Conservation (phyloP, 1,140 invertebrate genomes). For the Gerris buenoi region DNA sequence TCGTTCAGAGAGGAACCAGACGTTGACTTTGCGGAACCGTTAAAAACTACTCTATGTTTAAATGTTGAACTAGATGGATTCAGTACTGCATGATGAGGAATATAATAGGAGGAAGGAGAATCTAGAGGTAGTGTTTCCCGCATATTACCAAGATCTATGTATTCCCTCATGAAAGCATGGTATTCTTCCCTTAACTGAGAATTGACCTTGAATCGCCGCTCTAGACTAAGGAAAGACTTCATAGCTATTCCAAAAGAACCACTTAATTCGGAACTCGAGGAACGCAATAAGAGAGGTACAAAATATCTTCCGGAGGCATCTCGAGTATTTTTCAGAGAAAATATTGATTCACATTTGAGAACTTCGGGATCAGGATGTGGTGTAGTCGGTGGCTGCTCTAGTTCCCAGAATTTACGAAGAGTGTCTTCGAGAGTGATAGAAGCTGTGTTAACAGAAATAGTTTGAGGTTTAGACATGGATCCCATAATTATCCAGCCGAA, state of each 20-base stretch:
- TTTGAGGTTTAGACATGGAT: neutral
- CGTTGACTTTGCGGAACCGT: neutral
- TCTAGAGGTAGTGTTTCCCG: neutral
- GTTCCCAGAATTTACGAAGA: neutral
- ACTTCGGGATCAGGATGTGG: neutral
- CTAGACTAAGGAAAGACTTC: neutral
- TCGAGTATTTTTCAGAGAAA: neutral
- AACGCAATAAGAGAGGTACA: neutral
- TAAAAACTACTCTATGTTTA: neutral
- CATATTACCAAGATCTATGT: neutral
- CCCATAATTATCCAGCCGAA: neutral
- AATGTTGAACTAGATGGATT: neutral
- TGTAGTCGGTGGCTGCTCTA: neutral
- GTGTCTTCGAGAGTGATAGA: neutral
- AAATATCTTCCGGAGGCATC: neutral
- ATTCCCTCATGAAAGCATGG: neutral
- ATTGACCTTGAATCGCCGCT: neutral
- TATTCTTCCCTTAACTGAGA: neutral
- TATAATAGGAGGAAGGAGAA: neutral
- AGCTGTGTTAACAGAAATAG: neutral
- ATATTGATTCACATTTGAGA: neutral
- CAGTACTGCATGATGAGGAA: neutral
- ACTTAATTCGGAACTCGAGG: neutral
- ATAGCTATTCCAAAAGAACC: neutral
- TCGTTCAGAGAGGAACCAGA: too few relatives aligned